These are phyloP conservation scores for Rhadina sibilatrix DNA, from an alignment of 2,113 vertebrate genomes.

Conservation along the genomic window DNA sequence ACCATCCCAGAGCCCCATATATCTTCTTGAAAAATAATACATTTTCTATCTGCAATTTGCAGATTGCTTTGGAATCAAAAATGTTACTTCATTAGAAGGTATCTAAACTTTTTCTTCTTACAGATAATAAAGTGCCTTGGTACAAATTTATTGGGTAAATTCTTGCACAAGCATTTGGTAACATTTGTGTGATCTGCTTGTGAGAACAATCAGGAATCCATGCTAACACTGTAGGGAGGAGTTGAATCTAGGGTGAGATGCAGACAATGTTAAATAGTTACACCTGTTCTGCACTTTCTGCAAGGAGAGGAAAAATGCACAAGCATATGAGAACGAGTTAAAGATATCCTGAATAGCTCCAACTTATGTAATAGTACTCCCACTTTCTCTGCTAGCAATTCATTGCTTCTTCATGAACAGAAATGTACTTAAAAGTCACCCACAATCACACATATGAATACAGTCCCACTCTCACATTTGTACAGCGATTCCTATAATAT, in stretches of 20 bases:
- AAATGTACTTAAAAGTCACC: constrained; percentile 52
- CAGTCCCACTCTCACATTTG: constrained; percentile 50
- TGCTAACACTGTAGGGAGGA: neutral
- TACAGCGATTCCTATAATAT: constrained; percentile 14
- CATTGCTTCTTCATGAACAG: constrained; percentile 63
- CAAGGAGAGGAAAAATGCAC: neutral
- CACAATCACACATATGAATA: constrained; percentile 53
- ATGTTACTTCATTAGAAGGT: neutral
- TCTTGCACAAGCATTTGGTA: neutral
- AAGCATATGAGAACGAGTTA: neutral
- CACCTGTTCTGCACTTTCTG: neutral
- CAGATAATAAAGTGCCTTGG: neutral
- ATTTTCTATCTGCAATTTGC: neutral
- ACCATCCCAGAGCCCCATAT: neutral
- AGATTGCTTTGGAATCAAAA: neutral
- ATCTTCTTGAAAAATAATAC: neutral
- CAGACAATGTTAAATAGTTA: neutral
- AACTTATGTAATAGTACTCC: constrained; percentile 53
- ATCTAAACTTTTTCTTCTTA: neutral
- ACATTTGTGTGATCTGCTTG: neutral
- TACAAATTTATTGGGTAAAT: neutral
- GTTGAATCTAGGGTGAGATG: neutral
- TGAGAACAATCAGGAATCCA: neutral
- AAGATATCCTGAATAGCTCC: constrained; percentile 43
- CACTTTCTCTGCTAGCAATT: constrained; percentile 61